Base-by-base conservation (phyloP, 2,113 vertebrate species). In the Saimiri boliviensis region DNA sequence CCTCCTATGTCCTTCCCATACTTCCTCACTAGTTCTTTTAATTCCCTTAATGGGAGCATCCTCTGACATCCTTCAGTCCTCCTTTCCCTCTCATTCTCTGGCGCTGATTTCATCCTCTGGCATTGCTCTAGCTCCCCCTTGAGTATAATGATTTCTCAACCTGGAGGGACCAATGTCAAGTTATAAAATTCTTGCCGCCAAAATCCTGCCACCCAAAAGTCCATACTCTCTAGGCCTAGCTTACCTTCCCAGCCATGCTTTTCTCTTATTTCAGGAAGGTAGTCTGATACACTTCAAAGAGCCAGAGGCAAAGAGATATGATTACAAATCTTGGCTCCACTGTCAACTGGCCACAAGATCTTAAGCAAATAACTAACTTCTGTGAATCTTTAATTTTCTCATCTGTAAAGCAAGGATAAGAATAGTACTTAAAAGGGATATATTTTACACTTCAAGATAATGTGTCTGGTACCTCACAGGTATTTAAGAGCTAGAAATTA, bases 371-470 rank as follows among this genome's bases (percentile, higher is more conserved):
- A 77, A 70, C 32, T 71, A 54, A 76, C 58, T 58, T 83, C 52
- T 70, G 68, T 84, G 81, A 87, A 17, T 16, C 83, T 49, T 94
- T 89, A 93, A 49, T 89, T 91, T 96, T 92, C 74, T 92, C 87
- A 86, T 74, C 66, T 77, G 17, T 92, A 81, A 80, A 93, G 45
- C 80, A 82, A 95, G 76, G 74, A 49, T 80, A 71, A 85, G 92
- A 96, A 84, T 71, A 63, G 27, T 63, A 35, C 73, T 94, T 83
- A 56, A 82, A 52, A 92, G 47, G 73, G 71, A 21, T 85, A 37
- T 77, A 85, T 70, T 21, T 60, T 37, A 66, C 58, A 68, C 30
- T 92, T 82, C 2, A 13, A 66, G 63, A 73, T 83, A 84, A 3
- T 20, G 0, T 89, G 20, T n/a, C 80, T 93, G 90, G 35, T 40